Evolutionary conservation across 2,888 invertebrate genomes (phyloP), one percentile per base, ranked within the genome.

Genomic region (Sinopyrophorus schimmeli): DNA sequence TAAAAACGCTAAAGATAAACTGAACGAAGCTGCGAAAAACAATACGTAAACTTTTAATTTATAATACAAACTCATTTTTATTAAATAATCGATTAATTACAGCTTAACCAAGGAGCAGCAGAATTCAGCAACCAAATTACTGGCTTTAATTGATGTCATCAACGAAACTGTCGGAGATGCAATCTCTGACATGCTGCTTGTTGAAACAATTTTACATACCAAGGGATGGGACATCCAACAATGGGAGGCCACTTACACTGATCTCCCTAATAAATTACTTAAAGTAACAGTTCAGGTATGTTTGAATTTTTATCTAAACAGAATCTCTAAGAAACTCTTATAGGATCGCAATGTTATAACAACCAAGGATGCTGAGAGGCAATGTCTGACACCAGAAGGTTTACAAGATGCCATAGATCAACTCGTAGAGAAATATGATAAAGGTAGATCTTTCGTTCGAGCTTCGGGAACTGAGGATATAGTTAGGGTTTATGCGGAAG

Each of bases 381-480:
- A 76, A 39, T 90, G 92, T 63, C 80, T 87, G 0, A 79, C 84
- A 2, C 99, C 99, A 0, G 77, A 77, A 9, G 92, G 90, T 0
- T 77, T 99, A 0, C 98, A 99, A 74, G 75, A 79, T 0, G 81
- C 80, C 57, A 90, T 99, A 46, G 80, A 95, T 67, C 74, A 77
- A 39, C 68, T 89, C 1, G 89, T 89, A 3, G 66, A 77, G 0
- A 79, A 80, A 37, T 91, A 87, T 70, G 73, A 76, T 3, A 78
- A 80, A 57, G 93, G 87, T 0, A 77, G 98, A 39, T 80, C 94
- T 2, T 98, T 99, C 76, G 94, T 96, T 0, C 80, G 97, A 31
- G 88, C 99, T 0, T 98, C 98, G 0, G 99, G 99, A 5, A 99
- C 99, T 0, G 99, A 99, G 75, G 95, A 99, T 72, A 80, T 97